Conservation (phyloP, 35 echinoderm and acorn worm genomes). For the Eucidaris tribuloides region DNA sequence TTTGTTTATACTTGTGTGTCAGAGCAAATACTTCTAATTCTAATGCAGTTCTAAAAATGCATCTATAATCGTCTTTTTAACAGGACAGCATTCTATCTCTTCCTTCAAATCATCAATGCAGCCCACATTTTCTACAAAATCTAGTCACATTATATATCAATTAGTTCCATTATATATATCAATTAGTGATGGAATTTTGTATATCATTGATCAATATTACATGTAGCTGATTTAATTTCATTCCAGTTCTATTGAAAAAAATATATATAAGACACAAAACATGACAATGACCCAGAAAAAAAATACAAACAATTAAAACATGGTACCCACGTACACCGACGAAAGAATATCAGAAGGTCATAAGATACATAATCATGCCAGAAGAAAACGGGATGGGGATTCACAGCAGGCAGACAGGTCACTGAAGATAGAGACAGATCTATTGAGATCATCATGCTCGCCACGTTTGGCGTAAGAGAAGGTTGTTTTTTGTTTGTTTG, state of each 20-base stretch:
- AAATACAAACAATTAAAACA: conserved; percentile 4
- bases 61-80: too few relatives aligned
- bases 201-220: not conserved
- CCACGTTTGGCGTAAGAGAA: not conserved
- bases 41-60: too few relatives aligned
- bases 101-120: not conserved
- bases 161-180: not conserved
- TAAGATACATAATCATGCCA: too few relatives aligned
- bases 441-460: too few relatives aligned
- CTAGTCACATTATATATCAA: not conserved
- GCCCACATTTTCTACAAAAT: not conserved
- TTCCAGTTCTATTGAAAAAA: too few relatives aligned
- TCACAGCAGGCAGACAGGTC: too few relatives aligned
- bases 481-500: too few relatives aligned
- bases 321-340: not conserved
- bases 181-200: not conserved
- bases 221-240: not conserved
- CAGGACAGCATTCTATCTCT: not conserved
- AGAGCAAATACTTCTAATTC: too few relatives aligned
- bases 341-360: not conserved
- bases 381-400: too few relatives aligned
- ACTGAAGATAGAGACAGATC: too few relatives aligned
- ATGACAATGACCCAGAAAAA: conserved; percentile 8
- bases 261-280: not conserved
- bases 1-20: too few relatives aligned